Evolutionary conservation across 2,797 vertebrate species (phyloP).

Genomic region (Xenops minutus): DNA sequence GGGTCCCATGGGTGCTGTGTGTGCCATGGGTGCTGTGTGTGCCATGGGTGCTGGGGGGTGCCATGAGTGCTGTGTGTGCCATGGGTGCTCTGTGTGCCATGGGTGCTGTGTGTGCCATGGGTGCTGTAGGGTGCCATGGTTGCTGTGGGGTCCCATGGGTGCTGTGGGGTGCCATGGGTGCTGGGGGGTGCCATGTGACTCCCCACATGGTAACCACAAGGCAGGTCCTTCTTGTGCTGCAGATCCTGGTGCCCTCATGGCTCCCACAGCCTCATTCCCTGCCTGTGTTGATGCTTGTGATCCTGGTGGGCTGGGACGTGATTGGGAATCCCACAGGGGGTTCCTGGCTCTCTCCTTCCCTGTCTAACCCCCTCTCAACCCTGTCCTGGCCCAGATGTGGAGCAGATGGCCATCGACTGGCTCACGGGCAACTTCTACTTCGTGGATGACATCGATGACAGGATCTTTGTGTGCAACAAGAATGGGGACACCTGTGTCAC

Average conservation of each 20-base stretch:
- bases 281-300: fast-evolving
- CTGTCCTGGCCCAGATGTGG: conserved; percentile 81
- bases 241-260: fast-evolving
- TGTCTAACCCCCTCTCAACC: background rate
- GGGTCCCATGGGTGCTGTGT: background rate
- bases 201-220: fast-evolving
- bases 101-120: too few species aligned
- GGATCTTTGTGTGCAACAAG: conserved; percentile 95
- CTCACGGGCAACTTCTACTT: conserved; percentile 99
- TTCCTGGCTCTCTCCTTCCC: background rate
- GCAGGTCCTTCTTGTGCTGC: fast-evolving
- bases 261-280: fast-evolving
- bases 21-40: too few species aligned
- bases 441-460: conserved; percentile 93
- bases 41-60: too few species aligned
- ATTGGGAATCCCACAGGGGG: fast-evolving
- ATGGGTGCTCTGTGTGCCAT: too few species aligned
- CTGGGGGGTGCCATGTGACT: background rate
- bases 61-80: too few species aligned
- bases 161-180: background rate
- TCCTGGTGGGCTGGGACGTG: background rate
- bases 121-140: too few species aligned
- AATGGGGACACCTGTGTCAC: conserved; percentile 93
- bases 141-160: background rate
- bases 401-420: conserved; percentile 99